Percentiles rank a stretch among this genome's conserved stretches.
These are phyloP conservation scores for Pseudochirops corinnae DNA, from an alignment of 2,797 vertebrate species.

Conservation along the genomic window DNA sequence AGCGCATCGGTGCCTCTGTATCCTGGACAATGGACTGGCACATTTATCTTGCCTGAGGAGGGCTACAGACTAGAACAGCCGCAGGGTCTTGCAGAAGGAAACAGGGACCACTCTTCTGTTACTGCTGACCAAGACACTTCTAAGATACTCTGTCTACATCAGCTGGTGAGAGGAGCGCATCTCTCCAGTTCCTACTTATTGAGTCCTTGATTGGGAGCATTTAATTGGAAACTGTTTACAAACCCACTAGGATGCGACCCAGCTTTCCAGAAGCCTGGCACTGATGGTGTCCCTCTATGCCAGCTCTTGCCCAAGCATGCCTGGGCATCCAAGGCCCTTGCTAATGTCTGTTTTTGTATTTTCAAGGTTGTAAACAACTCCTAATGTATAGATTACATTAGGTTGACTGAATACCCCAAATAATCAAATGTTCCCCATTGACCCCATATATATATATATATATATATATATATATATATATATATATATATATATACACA, in stretches of 20 bases:
- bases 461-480: no score
- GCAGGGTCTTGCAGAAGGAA: neutral
- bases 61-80: neutral
- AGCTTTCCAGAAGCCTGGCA: neutral
- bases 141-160: neutral
- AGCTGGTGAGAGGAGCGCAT: neutral
- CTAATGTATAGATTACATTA: neutral
- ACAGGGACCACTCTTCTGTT: neutral
- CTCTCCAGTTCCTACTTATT: neutral
- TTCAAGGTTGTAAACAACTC: neutral
- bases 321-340: neutral
- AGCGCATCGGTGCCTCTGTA: neutral
- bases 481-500: no score
- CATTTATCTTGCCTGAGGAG: neutral
- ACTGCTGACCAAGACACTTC: neutral
- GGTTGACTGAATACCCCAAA: neutral
- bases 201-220: neutral
- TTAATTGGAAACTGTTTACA: neutral
- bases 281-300: neutral
- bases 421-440: neutral
- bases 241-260: fast-evolving
- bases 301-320: neutral
- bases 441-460: neutral
- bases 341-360: neutral
- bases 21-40: neutral